These are phyloP conservation scores for Lithophane leautieri DNA, from an alignment of 2,888 invertebrate genomes.

Conservation along the genomic window DNA sequence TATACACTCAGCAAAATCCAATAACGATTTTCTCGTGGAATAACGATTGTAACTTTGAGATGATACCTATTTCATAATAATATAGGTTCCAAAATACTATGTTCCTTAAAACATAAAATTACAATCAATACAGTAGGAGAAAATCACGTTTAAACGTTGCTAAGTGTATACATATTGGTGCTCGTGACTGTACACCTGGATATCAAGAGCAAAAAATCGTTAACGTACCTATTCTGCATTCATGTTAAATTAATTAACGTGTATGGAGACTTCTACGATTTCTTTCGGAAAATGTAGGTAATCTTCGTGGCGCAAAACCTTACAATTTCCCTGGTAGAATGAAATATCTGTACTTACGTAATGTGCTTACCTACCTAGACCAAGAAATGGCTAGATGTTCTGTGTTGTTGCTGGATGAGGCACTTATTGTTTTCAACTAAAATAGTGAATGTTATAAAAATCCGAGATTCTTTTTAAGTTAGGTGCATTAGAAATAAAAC, in stretches of 20 bases:
- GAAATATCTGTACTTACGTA: slow-evolving; percentile 64
- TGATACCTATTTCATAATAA: no score
- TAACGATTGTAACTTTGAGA: no score
- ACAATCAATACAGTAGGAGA: no score
- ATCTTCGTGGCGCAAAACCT: slow-evolving; percentile 55
- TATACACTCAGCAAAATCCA: no score
- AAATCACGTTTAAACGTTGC: no score
- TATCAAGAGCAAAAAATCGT: background rate
- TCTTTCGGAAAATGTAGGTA: slow-evolving; percentile 29
- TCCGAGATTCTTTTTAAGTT: background rate
- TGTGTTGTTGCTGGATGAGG: slow-evolving; percentile 31
- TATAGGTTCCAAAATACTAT: no score
- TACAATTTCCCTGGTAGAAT: slow-evolving; percentile 74
- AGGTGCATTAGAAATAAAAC: no score
- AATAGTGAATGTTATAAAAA: background rate
- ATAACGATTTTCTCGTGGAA: no score
- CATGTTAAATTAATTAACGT: slow-evolving; percentile 27
- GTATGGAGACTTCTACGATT: slow-evolving; percentile 31
- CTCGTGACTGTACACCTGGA: background rate
- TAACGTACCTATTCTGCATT: no score
- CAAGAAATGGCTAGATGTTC: slow-evolving; percentile 17
- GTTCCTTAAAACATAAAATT: no score
- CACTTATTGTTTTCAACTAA: background rate
- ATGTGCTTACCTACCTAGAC: slow-evolving; percentile 12
- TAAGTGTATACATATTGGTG: no score